Evolutionary conservation across 2,888 invertebrate genomes (phyloP).

Genomic region (Isotomurus palustris): DNA sequence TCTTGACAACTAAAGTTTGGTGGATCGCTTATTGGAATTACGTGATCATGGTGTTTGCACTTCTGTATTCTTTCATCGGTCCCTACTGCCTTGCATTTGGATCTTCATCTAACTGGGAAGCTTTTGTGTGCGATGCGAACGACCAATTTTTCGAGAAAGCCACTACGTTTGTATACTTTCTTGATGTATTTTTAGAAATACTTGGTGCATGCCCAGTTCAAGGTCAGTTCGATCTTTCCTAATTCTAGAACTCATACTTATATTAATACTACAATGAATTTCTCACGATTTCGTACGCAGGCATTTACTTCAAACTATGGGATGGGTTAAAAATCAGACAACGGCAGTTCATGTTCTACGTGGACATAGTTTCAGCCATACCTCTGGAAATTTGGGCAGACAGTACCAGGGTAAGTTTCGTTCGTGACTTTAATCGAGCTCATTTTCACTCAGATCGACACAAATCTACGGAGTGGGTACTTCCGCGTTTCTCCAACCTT

Average conservation of each 20-base stretch:
- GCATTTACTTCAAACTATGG: conserved; percentile 19
- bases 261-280: too few species aligned
- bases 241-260: too few species aligned
- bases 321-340: conserved; percentile 21
- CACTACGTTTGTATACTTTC: conserved; percentile 11
- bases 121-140: conserved; percentile 12
- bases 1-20: conserved; percentile 8
- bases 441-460: too few species aligned
- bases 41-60: conserved; percentile 13
- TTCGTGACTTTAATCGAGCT: too few species aligned
- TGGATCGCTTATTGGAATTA: conserved; percentile 24
- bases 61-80: conserved; percentile 10
- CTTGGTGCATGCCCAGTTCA: conserved; percentile 27
- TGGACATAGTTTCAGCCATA: conserved; percentile 20
- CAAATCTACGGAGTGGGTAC: too few species aligned
- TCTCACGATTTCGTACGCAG: too few species aligned
- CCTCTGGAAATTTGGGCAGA: conserved; percentile 10
- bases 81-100: conserved; percentile 33
- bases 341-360: conserved; percentile 15
- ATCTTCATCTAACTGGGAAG: conserved; percentile 18
- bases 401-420: too few species aligned
- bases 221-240: conserved; percentile 11
- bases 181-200: conserved; percentile 32
- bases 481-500: too few species aligned
- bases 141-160: conserved; percentile 1